Percentiles rank a stretch among this genome's conserved stretches.
phyloP scores from a whole-genome alignment of 2,888 invertebrate species.

The Euclidia mi region DNA sequence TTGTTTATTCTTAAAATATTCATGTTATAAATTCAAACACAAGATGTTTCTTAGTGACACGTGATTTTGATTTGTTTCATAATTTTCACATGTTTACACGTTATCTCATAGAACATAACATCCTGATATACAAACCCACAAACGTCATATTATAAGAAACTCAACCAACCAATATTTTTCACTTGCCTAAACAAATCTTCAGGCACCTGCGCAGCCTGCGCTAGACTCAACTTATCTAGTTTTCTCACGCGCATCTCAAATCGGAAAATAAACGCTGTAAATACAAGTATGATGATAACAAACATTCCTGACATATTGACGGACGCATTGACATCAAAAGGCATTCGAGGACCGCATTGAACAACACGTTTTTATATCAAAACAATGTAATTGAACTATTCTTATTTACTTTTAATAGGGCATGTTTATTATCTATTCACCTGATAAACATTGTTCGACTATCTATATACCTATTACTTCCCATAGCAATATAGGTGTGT shows the following conservation, averaged over 20 bases:
- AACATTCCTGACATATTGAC: conserved; percentile 41
- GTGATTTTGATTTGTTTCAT: neutral
- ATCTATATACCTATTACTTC: no score
- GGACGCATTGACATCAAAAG: conserved; percentile 32
- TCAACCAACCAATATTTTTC: no score
- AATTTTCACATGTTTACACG: conserved; percentile 1
- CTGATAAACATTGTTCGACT: neutral
- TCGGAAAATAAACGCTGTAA: conserved; percentile 30
- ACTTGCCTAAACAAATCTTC: no score
- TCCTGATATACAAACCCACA: no score
- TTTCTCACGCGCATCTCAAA: conserved; percentile 22
- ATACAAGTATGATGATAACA: conserved; percentile 31
- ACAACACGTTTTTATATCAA: conserved; percentile 6
- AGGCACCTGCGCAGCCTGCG: no score
- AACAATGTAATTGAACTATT: neutral
- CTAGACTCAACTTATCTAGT: neutral
- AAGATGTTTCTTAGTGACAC: neutral
- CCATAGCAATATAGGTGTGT: no score
- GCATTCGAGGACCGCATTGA: conserved; percentile 33
- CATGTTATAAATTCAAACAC: conserved; percentile 22
- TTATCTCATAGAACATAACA: no score
- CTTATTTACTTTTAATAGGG: neutral
- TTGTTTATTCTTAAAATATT: conserved; percentile 39
- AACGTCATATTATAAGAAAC: no score
- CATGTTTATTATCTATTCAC: neutral